Conservation (phyloP, 1,140 invertebrate genomes). For the Alviniconcha marisindica region DNA sequence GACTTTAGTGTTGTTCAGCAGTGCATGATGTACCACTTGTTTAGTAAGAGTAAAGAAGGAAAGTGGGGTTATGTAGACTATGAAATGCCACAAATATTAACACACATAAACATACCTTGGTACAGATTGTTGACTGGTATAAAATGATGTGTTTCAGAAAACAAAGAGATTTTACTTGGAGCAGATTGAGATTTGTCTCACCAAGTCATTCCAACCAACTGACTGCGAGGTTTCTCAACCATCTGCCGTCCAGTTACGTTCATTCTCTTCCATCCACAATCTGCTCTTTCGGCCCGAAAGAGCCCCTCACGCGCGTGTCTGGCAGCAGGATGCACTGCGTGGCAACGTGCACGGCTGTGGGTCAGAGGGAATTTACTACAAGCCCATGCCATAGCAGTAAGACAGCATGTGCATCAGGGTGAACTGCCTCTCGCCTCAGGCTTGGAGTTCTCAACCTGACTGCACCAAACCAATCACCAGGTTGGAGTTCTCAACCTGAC, state of each 20-base stretch:
- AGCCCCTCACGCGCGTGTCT: too few relatives aligned
- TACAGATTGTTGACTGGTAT: background rate
- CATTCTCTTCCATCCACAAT: too few relatives aligned
- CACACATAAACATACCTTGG: background rate
- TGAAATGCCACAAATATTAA: background rate
- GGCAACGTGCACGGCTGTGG: background rate
- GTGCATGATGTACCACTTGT: background rate
- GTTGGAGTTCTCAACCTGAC: too few relatives aligned
- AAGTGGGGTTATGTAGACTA: background rate
- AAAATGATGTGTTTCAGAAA: background rate
- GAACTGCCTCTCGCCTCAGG: too few relatives aligned
- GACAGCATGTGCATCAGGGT: too few relatives aligned
- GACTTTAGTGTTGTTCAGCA: too few relatives aligned
- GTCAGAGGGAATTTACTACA: constrained; percentile 16
- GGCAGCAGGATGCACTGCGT: background rate
- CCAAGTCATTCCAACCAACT: background rate
- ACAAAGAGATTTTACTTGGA: background rate
- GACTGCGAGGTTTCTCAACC: background rate
- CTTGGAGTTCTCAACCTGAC: too few relatives aligned
- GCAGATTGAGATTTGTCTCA: constrained; percentile 3
- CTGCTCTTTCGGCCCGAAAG: background rate
- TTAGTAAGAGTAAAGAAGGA: background rate
- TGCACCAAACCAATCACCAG: too few relatives aligned
- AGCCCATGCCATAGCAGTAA: constrained; percentile 27
- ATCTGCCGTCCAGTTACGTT: background rate